These are phyloP conservation scores for Oreochromis spilurus DNA, from an alignment of 2,113 vertebrate genomes.

Conservation along the genomic window DNA sequence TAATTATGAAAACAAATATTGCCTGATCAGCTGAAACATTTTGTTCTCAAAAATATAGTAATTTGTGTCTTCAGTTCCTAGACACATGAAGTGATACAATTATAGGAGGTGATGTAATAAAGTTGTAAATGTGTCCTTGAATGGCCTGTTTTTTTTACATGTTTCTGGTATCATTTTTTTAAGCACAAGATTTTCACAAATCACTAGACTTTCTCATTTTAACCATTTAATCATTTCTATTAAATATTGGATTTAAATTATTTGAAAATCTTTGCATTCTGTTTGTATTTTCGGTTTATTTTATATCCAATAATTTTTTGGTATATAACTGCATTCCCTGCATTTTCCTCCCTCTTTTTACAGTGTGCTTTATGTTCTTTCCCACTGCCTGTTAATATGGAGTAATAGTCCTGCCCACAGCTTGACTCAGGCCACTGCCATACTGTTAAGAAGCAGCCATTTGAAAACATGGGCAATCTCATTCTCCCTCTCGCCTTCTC, in stretches of 20 bases:
- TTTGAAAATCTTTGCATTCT: background rate
- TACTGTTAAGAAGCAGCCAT: slow-evolving; percentile 84
- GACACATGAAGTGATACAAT: background rate
- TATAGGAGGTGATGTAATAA: background rate
- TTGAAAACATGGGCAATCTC: slow-evolving; percentile 59
- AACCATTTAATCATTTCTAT: background rate
- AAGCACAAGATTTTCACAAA: background rate
- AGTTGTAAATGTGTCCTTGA: background rate
- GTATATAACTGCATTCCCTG: background rate
- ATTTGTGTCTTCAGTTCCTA: background rate
- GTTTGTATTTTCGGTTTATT: background rate
- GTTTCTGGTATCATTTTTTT: background rate
- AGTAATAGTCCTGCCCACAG: slow-evolving; percentile 10
- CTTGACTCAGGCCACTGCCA: slow-evolving; percentile 71
- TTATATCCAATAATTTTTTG: background rate
- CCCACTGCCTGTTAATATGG: background rate
- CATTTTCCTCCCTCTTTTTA: background rate
- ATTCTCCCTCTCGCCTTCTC: background rate
- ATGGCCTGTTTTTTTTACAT: background rate
- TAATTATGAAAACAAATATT: background rate
- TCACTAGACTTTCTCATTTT: background rate
- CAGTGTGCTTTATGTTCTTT: background rate
- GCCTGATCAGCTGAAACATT: background rate
- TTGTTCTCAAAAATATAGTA: background rate
- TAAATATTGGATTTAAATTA: background rate